These are phyloP conservation scores for Labia minor DNA, from an alignment of 2,888 invertebrate species.

Conservation along the genomic window DNA sequence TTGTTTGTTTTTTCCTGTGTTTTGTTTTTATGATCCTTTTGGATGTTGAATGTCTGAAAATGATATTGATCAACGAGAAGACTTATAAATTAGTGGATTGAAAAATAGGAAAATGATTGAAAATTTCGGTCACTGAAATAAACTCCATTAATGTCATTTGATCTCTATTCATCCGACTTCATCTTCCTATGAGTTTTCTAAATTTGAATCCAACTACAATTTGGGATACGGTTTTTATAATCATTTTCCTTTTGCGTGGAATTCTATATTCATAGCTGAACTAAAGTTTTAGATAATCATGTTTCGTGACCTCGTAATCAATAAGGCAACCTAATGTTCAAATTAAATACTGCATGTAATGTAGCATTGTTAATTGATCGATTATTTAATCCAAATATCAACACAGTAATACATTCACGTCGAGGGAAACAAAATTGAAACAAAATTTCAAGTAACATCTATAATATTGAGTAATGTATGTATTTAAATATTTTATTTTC, in stretches of 20 bases:
- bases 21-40: no score
- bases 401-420: not conserved
- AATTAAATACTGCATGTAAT: not conserved
- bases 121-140: not conserved
- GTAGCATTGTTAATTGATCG: not conserved
- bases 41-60: not conserved
- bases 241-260: not conserved
- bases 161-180: not conserved
- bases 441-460: no score
- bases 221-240: not conserved
- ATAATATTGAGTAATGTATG: no score
- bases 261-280: not conserved
- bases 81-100: not conserved
- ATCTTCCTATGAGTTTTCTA: not conserved
- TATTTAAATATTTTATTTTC: no score
- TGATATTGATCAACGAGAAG: not conserved
- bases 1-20: not conserved
- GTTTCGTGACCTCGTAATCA: conserved; percentile 1
- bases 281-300: not conserved
- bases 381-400: not conserved
- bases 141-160: not conserved
- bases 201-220: not conserved
- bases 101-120: not conserved
- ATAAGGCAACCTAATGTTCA: not conserved
- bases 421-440: no score